Base-by-base conservation (phyloP, 2,113 vertebrate species). In the Myotis yumanensis region DNA sequence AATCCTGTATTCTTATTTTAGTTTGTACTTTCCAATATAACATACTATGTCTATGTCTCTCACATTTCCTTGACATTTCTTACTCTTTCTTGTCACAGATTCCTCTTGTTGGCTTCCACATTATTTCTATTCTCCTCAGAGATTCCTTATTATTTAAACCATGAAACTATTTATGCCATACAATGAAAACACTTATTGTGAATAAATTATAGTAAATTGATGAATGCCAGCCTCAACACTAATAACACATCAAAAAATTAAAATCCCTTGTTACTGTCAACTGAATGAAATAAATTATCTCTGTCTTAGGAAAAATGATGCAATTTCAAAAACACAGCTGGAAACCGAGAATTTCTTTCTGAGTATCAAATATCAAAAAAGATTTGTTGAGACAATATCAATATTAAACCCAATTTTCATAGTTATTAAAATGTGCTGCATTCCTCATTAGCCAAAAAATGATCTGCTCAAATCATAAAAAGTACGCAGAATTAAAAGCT, bases 401-500 rank as follows among this genome's bases (percentile, higher is more conserved):
- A 96, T 97, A 98, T 97, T 95, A 97, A 98, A 97, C 92, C 69
- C 96, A 97, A 95, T 97, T 97, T 94, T 98, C 96, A 92, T 93
- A 97, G 95, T 98, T 98, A 98, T 98, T 97, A 97, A 98, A 97
- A 97, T 95, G 81, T 97, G 93, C 93, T 96, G 73, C 90, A 79
- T 97, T 97, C 95, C 94, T 97, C 96, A 97, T 98, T 98, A 98
- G 92, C 97, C 92, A 97, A 95, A 98, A 28, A 98, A 97, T 95
- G 86, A 98, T 98, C 92, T 96, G 95, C 93, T 98, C 28, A 85
- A 97, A 96, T 98, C 94, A 96, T 96, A 96, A 96, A 97, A 97
- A 94, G 90, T 97, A 95, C 90, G 97, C 37, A 28, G 97, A 97
- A 98, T 98, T 97, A 97, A 97, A 98, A 97, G 94, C 89, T 97